Conservation (phyloP, 2,113 vertebrate genomes). For the Clarias gariepinus region DNA sequence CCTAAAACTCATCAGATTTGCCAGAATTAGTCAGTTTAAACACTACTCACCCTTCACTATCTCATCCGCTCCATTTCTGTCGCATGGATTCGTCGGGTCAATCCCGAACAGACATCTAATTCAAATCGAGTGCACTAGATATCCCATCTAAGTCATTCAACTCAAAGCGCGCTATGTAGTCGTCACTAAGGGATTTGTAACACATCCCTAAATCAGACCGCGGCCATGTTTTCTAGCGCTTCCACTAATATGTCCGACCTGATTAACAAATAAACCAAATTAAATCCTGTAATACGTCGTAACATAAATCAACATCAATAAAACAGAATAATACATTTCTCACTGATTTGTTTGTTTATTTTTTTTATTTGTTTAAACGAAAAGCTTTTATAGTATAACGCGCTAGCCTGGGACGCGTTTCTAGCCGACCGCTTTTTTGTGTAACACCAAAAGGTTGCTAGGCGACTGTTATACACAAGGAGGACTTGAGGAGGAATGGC, state of each 20-base stretch:
- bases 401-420: background rate
- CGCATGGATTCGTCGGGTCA: background rate
- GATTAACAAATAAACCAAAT: background rate
- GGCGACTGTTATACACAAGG: conserved; percentile 58
- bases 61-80: background rate
- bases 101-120: background rate
- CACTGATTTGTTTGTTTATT: background rate
- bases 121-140: background rate
- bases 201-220: background rate
- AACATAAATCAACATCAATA: background rate
- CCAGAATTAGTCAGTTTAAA: background rate
- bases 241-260: background rate
- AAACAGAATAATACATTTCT: background rate
- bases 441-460: conserved; percentile 40
- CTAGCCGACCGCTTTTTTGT: background rate
- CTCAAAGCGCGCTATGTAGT: background rate
- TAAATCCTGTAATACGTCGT: no score
- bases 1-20: background rate
- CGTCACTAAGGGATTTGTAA: background rate
- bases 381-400: background rate
- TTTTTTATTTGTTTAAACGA: background rate
- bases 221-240: background rate
- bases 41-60: background rate
- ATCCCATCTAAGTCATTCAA: fast-evolving
- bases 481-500: conserved; percentile 68